phyloP scores from a whole-genome alignment of 2,113 vertebrate genomes.

The Macquaria ambigua region DNA sequence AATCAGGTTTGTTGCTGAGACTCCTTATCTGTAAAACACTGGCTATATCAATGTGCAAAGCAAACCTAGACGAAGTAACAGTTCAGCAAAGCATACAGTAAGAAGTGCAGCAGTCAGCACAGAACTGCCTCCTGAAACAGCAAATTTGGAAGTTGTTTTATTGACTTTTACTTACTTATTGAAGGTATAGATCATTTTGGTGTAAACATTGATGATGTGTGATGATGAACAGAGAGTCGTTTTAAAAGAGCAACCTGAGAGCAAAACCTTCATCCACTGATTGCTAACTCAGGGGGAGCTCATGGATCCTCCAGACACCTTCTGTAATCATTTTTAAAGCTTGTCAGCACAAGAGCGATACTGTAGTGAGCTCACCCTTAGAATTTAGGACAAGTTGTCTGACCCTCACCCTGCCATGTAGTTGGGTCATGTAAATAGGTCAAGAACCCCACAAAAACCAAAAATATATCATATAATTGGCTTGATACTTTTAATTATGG shows the following conservation, averaged over 20 bases:
- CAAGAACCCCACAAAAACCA: too few relatives aligned
- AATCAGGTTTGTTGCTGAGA: neutral
- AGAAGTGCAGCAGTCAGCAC: neutral
- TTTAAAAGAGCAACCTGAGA: neutral
- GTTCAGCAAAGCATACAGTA: neutral
- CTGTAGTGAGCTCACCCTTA: neutral
- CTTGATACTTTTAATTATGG: neutral
- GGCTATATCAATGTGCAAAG: neutral
- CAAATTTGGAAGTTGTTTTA: neutral
- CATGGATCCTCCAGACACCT: constrained; percentile 14
- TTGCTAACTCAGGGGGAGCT: constrained; percentile 4
- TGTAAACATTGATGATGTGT: neutral
- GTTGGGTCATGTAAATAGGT: neutral
- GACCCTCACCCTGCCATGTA: neutral
- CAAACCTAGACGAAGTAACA: neutral
- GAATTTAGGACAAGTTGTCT: neutral
- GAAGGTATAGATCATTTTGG: constrained; percentile 9
- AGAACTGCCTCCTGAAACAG: neutral
- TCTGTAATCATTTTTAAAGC: constrained; percentile 12
- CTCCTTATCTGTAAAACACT: neutral
- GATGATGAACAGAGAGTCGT: constrained; percentile 6
- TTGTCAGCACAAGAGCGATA: constrained; percentile 5
- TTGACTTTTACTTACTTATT: neutral
- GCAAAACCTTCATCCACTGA: constrained; percentile 17
- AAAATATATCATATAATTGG: too few relatives aligned